Percentiles rank a stretch among this genome's conserved stretches.
phyloP scores from a whole-genome alignment of 2,888 invertebrate genomes.

The Odontothrips loti region DNA sequence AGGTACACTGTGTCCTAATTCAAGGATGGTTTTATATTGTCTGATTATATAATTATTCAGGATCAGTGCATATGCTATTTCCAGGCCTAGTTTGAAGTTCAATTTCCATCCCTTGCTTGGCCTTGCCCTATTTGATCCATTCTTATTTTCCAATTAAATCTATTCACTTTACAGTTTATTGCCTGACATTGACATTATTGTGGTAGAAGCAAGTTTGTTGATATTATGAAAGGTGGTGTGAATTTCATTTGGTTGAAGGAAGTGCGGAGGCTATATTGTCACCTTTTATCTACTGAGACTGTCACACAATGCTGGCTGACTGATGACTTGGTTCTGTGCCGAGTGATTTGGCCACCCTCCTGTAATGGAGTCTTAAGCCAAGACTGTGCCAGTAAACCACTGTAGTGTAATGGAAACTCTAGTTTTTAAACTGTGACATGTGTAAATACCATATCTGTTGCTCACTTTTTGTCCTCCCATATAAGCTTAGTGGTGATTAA shows the following conservation, averaged over 20 bases:
- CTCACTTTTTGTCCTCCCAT: neutral
- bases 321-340: conserved; percentile 13
- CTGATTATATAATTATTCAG: neutral
- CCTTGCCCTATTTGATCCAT: too few relatives aligned
- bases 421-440: neutral
- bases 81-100: neutral
- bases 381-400: conserved; percentile 22
- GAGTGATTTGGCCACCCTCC: neutral
- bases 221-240: neutral
- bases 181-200: neutral
- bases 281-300: neutral
- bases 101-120: too few relatives aligned
- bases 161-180: neutral
- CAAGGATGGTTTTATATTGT: neutral
- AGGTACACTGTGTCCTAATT: neutral
- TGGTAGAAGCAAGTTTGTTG: neutral
- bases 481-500: neutral
- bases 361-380: neutral
- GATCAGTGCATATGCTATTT: neutral
- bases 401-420: neutral
- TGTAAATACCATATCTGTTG: conserved; percentile 2
- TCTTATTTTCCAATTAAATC: too few relatives aligned
- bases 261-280: neutral
- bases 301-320: neutral
- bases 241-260: neutral